Conservation (phyloP, 2,888 invertebrate genomes). For the Heteropelma amictum region DNA sequence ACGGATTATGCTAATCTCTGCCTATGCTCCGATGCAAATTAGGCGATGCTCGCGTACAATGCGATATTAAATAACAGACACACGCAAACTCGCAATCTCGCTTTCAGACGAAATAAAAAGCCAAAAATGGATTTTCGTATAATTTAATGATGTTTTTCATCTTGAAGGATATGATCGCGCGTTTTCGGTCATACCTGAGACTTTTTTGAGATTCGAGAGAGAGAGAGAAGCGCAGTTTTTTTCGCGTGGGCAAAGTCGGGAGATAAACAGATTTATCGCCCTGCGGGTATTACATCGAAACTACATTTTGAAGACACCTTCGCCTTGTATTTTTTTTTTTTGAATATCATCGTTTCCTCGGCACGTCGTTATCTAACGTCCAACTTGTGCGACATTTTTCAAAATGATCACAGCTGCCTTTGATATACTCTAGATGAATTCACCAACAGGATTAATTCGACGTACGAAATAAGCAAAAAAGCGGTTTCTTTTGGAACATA, state of each 20-base stretch:
- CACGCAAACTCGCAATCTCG: too few relatives aligned
- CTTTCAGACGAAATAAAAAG: too few relatives aligned
- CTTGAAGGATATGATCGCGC: neutral
- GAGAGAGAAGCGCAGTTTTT: conserved; percentile 3
- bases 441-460: neutral
- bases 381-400: too few relatives aligned
- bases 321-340: too few relatives aligned
- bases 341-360: neutral
- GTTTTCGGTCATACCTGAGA: too few relatives aligned
- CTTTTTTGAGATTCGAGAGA: neutral
- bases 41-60: conserved; percentile 62
- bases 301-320: conserved; percentile 30
- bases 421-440: too few relatives aligned
- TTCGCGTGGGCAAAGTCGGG: conserved; percentile 23
- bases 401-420: too few relatives aligned
- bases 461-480: too few relatives aligned
- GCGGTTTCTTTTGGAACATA: neutral
- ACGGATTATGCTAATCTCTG: conserved; percentile 77
- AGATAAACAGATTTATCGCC: conserved; percentile 43
- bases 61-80: too few relatives aligned
- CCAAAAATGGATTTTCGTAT: too few relatives aligned
- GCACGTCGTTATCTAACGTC: conserved; percentile 9
- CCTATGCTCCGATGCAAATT: conserved; percentile 72
- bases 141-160: too few relatives aligned
- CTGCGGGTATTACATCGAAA: conserved; percentile 6